A percentile compares a stretch with the other conserved stretches of the same genome.
Evolutionary conservation across 2,113 vertebrate genomes (phyloP).

Genomic region (Cochlearius cochlearius): DNA sequence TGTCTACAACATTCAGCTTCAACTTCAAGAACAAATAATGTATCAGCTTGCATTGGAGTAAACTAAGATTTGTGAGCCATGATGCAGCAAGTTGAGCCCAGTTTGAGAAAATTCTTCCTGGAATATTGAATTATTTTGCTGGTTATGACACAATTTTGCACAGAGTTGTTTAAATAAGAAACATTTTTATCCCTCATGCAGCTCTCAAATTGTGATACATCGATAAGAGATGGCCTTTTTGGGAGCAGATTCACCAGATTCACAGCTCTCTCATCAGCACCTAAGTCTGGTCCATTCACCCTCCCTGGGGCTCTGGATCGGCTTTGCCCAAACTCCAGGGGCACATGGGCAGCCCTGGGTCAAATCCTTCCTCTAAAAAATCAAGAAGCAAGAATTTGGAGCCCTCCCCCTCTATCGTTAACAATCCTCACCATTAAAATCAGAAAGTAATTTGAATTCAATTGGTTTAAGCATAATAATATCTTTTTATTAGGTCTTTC

Average conservation of each 20-base stretch:
- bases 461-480: neutral
- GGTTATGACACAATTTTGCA: neutral
- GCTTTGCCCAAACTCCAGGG: neutral
- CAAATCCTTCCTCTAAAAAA: neutral
- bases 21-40: neutral
- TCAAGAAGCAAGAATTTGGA: neutral
- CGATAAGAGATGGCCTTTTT: neutral
- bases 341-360: rapidly evolving
- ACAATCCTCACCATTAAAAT: neutral
- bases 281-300: neutral
- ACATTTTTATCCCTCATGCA: neutral
- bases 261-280: neutral
- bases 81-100: neutral
- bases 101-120: neutral
- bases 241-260: neutral
- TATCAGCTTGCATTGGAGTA: neutral
- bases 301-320: rapidly evolving
- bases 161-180: neutral
- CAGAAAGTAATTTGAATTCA: neutral
- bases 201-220: neutral
- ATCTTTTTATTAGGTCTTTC: neutral
- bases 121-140: neutral
- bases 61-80: neutral
- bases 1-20: neutral
- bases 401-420: neutral